These are phyloP conservation scores for Polyodon spathula DNA, from an alignment of 2,113 vertebrate genomes.

Conservation along the genomic window DNA sequence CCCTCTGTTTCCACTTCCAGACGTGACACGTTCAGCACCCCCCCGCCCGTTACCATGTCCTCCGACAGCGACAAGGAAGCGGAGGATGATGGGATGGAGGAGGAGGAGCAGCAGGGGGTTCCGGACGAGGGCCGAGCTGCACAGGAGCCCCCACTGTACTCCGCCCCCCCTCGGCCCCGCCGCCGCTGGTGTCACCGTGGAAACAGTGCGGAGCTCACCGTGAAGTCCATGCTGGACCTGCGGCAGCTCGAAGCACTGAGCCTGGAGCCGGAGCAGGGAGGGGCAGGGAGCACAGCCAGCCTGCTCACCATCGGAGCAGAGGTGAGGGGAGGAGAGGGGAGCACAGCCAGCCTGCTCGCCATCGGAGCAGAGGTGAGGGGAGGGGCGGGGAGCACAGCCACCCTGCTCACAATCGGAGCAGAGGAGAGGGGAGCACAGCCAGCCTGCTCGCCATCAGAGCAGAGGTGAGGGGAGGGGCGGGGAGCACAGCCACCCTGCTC, in stretches of 20 bases:
- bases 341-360: too few relatives aligned
- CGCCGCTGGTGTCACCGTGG: constrained; percentile 76
- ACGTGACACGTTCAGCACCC: constrained; percentile 42
- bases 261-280: constrained; percentile 22
- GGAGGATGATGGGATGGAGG: constrained; percentile 65
- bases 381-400: too few relatives aligned
- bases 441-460: too few relatives aligned
- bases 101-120: constrained; percentile 39
- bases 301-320: too few relatives aligned
- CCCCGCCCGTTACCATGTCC: constrained; percentile 63
- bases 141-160: constrained; percentile 36
- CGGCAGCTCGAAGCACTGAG: constrained; percentile 73
- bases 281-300: too few relatives aligned
- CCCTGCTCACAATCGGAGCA: too few relatives aligned
- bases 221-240: constrained; percentile 90
- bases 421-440: too few relatives aligned
- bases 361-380: too few relatives aligned
- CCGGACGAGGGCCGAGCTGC: constrained; percentile 35
- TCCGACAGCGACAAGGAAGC: constrained; percentile 88
- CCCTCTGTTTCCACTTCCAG: constrained; percentile 28
- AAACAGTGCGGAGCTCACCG: constrained; percentile 60
- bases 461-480: too few relatives aligned
- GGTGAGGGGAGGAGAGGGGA: too few relatives aligned
- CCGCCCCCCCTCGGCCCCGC: constrained; percentile 56
- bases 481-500: too few relatives aligned